Evolutionary conservation across 2,888 invertebrate genomes (phyloP), one percentile per base, ranked within the genome.

Genomic region (Plusia festucae): DNA sequence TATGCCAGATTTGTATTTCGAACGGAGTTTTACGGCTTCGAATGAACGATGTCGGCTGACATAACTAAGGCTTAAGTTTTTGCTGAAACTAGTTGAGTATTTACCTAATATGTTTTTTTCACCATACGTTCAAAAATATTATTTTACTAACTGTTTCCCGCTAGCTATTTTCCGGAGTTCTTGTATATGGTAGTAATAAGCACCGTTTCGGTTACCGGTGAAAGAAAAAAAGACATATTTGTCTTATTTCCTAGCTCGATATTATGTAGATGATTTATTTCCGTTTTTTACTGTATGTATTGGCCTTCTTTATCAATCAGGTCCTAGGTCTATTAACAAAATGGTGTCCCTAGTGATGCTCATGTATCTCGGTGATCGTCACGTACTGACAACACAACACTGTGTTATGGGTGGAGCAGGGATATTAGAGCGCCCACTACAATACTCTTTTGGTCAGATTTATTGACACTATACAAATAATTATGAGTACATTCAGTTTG

Each of bases 381-480:
- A 74, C 74, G 74, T 74, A 73, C 78, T 46, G 62, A 80, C 67
- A 77, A 69, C 73, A 69, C 61, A 68, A 78, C 72, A 62, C 65
- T 69, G 55, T 59, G 69, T 68, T 73, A 78, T 79, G 76, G 79
- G 73, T 44, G 81, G 67, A 71, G 65, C 79, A 78, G 71, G 81
- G 79, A 79, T 79, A 78, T 79, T 78, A 78, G 76, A 65, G 79
- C 81, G 81, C 79, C 79, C 79, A 79, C 79, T 54, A 27, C 22
- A 46, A 52, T 13, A 20, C 70, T 63, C 65, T 59, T 79, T 78
- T 81, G 79, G 79, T 53, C 68, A 60, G 59, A 68, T 16, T 40
- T 16, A 52, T 54, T 51, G 55, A 0, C 66, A 46, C 0, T 8
- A 8, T 7, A 0, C 0, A 64, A 27, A 0, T 5, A 3, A 0